Base-by-base conservation (phyloP, 2,888 invertebrate species). In the Habrosyne pyritoides region DNA sequence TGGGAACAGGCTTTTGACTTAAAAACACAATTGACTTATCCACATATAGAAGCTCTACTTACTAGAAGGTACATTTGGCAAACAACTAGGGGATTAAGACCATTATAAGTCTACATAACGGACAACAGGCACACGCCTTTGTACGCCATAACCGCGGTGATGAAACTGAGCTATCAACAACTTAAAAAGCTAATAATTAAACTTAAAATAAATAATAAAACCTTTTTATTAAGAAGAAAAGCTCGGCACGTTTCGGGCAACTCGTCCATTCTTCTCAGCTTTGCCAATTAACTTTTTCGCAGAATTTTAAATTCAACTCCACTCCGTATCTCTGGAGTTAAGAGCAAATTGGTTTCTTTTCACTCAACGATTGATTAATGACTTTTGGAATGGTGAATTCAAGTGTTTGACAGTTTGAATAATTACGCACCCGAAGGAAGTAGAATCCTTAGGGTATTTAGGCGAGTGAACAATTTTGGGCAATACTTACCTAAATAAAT, bases 391-490 rank as follows among this genome's bases (percentile, higher is more conserved):
- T 42, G 42, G 42, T 42, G n/a, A n/a, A 42, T 42, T 42, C 8
- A 42, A 42, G 42, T 42, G 42, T 42, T 42, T 42, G 42, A 42
- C 42, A 42, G 42, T 42, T 42, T 42, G 42, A 42, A 42, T 42
- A 42, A 42, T 42, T 18, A 42, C 42, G 24, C n/a, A 1, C 14
- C 3, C 18, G 42, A 18, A 8, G 42, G 42, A 42, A 8, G 33
- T 10, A 3, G 6, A 42, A 42, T 42, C 42, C 42, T 42, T 42
- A 7, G 42, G 42, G 42, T 42, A 2, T 42, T 18, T 42, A 18
- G 36, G 36, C 4, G 18, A 7, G 42, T 8, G 8, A 14, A 42
- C 2, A 8, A 6, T 8, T n/a, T 33, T 33, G 18, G n/a, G n/a
- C n/a, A n/a, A n/a, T 24, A 24, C 24, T 24, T 5, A 5, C 3